These are phyloP conservation scores for Drosophila mulleri DNA, from an alignment of 2,888 invertebrate species.

Conservation along the genomic window DNA sequence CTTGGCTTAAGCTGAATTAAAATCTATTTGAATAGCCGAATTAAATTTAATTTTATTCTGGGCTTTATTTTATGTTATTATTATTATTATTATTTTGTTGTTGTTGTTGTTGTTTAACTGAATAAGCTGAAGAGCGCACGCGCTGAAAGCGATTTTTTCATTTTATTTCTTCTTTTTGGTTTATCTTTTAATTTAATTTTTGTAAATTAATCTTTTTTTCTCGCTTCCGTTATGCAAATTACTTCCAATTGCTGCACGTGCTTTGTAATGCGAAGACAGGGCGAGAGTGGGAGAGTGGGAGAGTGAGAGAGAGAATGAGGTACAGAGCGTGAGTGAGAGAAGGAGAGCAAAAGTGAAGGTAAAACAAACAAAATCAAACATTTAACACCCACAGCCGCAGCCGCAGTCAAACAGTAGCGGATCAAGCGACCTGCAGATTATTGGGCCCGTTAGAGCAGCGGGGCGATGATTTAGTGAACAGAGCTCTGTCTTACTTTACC, in stretches of 20 bases:
- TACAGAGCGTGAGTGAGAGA: background rate
- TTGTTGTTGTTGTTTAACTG: background rate
- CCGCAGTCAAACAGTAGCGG: constrained; percentile 22
- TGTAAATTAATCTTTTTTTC: background rate
- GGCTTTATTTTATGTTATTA: background rate
- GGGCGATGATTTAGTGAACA: too few relatives aligned
- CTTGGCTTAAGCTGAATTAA: constrained; percentile 28
- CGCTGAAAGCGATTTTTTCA: constrained; percentile 1
- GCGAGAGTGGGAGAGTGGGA: background rate
- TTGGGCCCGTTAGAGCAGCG: constrained; percentile 3
- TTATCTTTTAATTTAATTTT: constrained; percentile 1
- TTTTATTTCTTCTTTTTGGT: too few relatives aligned
- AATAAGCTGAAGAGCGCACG: constrained; percentile 24
- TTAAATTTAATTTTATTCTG: constrained; percentile 37
- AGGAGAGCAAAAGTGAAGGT: constrained; percentile 59
- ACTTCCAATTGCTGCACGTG: constrained; percentile 33
- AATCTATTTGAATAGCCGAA: constrained; percentile 15
- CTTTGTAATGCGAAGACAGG: constrained; percentile 19
- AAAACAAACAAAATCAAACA: constrained; percentile 53
- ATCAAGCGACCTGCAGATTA: background rate
- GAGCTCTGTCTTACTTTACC: too few relatives aligned
- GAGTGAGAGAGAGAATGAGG: background rate
- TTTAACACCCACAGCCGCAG: constrained; percentile 33
- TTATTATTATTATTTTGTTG: too few relatives aligned
- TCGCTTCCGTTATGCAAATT: constrained; percentile 50